Evolutionary conservation across 2,113 vertebrate genomes (phyloP).

Genomic region (Vicugna pacos): DNA sequence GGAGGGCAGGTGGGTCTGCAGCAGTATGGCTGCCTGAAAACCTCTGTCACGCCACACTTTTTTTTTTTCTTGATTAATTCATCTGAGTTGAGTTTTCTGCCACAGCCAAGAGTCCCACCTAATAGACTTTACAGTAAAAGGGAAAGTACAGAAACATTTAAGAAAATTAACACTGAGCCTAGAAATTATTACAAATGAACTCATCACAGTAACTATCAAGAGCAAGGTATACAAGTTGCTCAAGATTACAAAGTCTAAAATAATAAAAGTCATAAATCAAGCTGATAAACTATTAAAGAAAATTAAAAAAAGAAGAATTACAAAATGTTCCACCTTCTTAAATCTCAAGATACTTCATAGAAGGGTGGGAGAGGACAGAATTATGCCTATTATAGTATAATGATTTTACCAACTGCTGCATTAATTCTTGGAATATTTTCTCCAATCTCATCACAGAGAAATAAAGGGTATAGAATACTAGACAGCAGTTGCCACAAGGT

Average conservation of each 20-base stretch:
- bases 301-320: neutral
- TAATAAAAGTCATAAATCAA: too few relatives aligned
- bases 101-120: neutral
- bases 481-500: neutral
- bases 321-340: neutral
- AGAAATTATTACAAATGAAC: conserved; percentile 32
- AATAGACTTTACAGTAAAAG: neutral
- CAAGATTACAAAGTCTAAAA: neutral
- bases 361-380: neutral
- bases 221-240: neutral
- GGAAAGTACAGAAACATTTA: neutral
- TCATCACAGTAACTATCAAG: conserved; percentile 19
- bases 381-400: neutral
- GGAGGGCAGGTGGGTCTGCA: neutral
- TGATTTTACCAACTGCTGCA: neutral
- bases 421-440: conserved; percentile 30
- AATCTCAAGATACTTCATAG: conserved; percentile 29
- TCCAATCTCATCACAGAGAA: neutral
- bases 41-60: neutral
- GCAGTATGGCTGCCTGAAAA: neutral
- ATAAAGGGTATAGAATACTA: neutral
- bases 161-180: conserved; percentile 43
- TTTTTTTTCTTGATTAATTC: neutral
- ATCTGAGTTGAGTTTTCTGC: neutral
- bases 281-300: too few relatives aligned